Conservation (phyloP, 1,140 invertebrate genomes). For the Zophobas atratus region DNA sequence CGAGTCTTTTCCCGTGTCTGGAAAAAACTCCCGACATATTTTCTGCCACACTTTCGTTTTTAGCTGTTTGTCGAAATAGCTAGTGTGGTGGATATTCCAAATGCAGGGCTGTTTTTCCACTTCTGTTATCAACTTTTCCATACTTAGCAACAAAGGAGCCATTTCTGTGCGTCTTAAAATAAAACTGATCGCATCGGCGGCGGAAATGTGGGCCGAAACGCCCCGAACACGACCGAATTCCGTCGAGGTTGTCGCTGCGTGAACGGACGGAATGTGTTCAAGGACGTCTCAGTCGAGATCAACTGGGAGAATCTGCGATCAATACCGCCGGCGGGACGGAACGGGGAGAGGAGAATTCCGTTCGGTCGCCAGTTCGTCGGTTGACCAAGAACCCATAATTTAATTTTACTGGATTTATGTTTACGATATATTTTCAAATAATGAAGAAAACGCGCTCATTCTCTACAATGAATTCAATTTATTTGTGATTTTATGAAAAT, state of each 20-base stretch:
- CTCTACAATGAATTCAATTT: too few relatives aligned
- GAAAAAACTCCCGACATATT: slow-evolving; percentile 11
- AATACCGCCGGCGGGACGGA: slow-evolving; percentile 9
- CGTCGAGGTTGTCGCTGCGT: slow-evolving; percentile 15
- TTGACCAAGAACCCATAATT: background rate
- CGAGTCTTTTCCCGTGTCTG: background rate
- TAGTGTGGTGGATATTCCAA: background rate
- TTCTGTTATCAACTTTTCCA: slow-evolving; percentile 15
- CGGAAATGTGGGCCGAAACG: background rate
- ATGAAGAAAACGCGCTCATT: too few relatives aligned
- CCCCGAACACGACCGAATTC: slow-evolving; percentile 12
- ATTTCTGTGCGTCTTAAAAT: too few relatives aligned
- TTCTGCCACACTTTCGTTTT: slow-evolving; percentile 11
- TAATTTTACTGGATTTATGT: too few relatives aligned
- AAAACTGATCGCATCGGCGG: too few relatives aligned
- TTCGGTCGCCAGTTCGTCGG: background rate
- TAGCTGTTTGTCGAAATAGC: background rate
- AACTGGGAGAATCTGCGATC: background rate
- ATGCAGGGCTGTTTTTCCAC: slow-evolving; percentile 21
- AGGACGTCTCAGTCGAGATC: background rate
- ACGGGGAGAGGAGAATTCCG: background rate
- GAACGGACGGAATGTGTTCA: slow-evolving; percentile 1
- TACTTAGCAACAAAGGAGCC: background rate
- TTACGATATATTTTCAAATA: too few relatives aligned
- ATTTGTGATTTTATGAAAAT: too few relatives aligned